Percentiles rank a stretch among this genome's conserved stretches.
Conservation (phyloP, 2,113 vertebrate species). For the Oreotrochilus melanogaster region DNA sequence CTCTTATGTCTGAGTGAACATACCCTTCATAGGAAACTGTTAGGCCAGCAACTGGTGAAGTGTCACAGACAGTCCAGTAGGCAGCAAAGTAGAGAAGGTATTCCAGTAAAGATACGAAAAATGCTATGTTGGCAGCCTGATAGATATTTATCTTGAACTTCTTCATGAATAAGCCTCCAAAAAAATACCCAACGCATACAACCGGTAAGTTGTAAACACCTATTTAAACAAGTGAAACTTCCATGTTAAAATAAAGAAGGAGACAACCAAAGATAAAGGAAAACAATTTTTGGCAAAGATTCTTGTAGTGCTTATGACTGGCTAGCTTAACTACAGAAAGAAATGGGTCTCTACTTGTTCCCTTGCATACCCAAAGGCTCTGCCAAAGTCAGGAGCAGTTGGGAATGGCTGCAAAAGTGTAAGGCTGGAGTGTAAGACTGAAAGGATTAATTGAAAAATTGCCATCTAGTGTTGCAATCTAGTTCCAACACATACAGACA, state of each 20-base stretch:
- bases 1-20: conserved; percentile 34
- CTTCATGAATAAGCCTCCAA: conserved; percentile 92
- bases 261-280: not conserved
- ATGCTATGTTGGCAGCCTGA: conserved; percentile 84
- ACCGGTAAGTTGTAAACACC: conserved; percentile 91
- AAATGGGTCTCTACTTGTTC: not conserved
- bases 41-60: conserved; percentile 87
- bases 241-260: conserved; percentile 27
- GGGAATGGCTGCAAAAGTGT: not conserved
- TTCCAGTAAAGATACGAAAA: conserved; percentile 78
- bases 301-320: not conserved
- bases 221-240: conserved; percentile 66
- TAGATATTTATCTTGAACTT: conserved; percentile 88
- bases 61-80: conserved; percentile 86
- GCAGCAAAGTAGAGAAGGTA: conserved; percentile 83
- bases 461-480: not conserved
- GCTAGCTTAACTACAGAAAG: not conserved
- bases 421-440: not conserved
- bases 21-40: conserved; percentile 91
- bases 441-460: not conserved
- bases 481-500: not conserved
- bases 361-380: not conserved
- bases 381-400: not conserved
- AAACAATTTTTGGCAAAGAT: not conserved
- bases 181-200: conserved; percentile 89